Conservation (phyloP, 2,797 vertebrate genomes). For the Malurus leucopterus region DNA sequence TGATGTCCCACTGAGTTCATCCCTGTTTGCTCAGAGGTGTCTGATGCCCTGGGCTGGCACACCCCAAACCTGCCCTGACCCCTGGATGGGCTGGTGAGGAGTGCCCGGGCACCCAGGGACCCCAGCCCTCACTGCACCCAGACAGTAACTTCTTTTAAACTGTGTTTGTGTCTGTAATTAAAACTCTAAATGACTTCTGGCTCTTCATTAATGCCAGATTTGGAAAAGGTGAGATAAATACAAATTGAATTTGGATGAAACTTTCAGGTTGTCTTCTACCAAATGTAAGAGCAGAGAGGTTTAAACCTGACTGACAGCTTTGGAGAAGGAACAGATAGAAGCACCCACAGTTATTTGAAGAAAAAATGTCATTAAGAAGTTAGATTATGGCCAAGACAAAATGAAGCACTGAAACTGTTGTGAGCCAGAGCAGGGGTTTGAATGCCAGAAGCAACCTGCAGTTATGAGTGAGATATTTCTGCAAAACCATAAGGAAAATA, state of each 20-base stretch:
- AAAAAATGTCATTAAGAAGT: neutral
- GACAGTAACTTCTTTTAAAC: neutral
- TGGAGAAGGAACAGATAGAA: neutral
- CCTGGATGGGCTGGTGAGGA: neutral
- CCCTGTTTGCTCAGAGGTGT: neutral
- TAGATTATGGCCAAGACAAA: neutral
- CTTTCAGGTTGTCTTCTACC: neutral
- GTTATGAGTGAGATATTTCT: neutral
- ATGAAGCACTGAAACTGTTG: neutral
- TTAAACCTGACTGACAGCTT: neutral
- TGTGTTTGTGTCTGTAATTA: neutral
- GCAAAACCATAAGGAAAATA: neutral
- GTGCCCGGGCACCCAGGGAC: neutral
- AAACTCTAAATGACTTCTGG: neutral
- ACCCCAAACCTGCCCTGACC: neutral
- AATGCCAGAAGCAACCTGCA: neutral
- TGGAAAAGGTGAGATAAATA: neutral
- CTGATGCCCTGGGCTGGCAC: neutral
- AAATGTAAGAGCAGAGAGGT: neutral
- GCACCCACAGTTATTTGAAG: neutral
- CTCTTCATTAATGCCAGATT: neutral
- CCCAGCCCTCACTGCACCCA: rapidly evolving
- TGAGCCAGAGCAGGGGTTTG: neutral
- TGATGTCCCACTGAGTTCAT: neutral
- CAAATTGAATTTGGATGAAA: neutral